Evolutionary conservation across 2,888 invertebrate genomes (phyloP).

Genomic region (Mythimna impura): DNA sequence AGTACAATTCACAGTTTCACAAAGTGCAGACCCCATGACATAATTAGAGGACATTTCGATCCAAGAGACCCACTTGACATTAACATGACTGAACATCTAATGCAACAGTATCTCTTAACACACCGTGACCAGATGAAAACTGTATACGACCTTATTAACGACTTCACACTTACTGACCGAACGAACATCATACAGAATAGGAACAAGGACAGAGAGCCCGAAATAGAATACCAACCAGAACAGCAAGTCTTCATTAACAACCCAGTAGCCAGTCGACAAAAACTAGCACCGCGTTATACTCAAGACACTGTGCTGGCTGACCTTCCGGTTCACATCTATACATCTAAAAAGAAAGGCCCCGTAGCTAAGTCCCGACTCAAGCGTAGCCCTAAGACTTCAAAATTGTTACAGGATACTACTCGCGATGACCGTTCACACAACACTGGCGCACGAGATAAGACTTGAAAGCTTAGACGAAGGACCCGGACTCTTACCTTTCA

Average conservation of each 20-base stretch:
- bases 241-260: conserved; percentile 19
- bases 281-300: not conserved
- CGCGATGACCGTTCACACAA: no score
- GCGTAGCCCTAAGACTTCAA: no score
- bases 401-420: no score
- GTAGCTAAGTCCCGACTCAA: no score
- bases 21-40: conserved; percentile 6
- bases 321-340: no score
- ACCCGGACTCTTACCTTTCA: not conserved
- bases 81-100: conserved; percentile 7
- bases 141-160: not conserved
- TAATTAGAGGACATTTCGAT: conserved; percentile 24
- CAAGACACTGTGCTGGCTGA: no score
- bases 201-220: conserved; percentile 15
- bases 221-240: conserved; percentile 10
- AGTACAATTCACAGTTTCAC: conserved; percentile 21
- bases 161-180: conserved; percentile 5
- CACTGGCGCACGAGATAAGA: no score
- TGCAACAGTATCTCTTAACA: conserved; percentile 1
- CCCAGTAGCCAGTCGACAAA: conserved; percentile 6
- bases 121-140: conserved; percentile 11
- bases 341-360: no score
- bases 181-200: conserved; percentile 12
- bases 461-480: no score
- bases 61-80: conserved; percentile 18